phyloP scores from a whole-genome alignment of 2,113 vertebrate species.

The Larimichthys crocea region DNA sequence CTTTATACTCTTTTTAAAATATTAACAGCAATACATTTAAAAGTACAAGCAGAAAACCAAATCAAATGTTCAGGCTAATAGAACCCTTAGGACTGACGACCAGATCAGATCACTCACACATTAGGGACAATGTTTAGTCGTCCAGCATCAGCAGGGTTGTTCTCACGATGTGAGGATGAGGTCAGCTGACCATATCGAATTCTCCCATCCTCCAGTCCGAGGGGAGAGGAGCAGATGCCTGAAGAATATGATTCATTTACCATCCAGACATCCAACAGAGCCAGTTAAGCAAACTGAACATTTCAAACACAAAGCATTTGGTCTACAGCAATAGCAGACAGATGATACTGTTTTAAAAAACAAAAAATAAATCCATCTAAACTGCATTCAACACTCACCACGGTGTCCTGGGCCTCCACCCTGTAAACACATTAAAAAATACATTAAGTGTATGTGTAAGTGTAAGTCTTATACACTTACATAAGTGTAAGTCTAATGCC shows the following conservation, averaged over 20 bases:
- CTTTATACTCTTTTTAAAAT: neutral
- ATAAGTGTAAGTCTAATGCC: too few species aligned
- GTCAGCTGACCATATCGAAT: conserved; percentile 86
- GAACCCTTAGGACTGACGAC: neutral
- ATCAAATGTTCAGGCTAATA: neutral
- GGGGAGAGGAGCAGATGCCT: conserved; percentile 84
- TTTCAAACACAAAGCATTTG: neutral
- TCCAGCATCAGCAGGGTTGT: conserved; percentile 87
- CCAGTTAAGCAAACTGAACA: neutral
- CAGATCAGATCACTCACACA: conserved; percentile 76
- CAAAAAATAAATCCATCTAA: neutral
- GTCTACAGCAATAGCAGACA: neutral
- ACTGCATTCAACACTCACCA: conserved; percentile 57
- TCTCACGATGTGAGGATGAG: conserved; percentile 83
- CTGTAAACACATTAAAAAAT: conserved; percentile 54
- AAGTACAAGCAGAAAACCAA: neutral
- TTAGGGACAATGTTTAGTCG: conserved; percentile 86
- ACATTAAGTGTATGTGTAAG: neutral
- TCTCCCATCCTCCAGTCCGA: conserved; percentile 87
- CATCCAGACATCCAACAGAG: neutral
- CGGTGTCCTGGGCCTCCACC: conserved; percentile 56
- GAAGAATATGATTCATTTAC: neutral
- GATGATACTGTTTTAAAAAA: neutral
- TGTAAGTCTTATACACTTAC: too few species aligned
- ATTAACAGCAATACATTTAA: neutral